Conservation (phyloP, 2,113 vertebrate species). For the Mirza zaza region DNA sequence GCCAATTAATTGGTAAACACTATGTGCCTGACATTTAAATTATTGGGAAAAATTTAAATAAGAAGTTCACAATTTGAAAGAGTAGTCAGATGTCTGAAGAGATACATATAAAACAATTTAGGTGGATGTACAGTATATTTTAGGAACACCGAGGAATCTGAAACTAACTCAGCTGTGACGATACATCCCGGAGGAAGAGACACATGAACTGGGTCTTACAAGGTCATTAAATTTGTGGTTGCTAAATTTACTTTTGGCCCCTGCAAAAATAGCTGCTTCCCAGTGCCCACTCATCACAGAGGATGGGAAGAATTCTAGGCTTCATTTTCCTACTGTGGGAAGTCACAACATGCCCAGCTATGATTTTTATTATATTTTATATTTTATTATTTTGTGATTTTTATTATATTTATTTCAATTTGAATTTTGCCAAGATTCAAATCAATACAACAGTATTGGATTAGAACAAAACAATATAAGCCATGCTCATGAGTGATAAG, state of each 20-base stretch:
- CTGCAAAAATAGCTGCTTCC: neutral
- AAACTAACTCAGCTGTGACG: neutral
- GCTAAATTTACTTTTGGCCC: neutral
- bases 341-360: neutral
- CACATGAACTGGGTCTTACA: neutral
- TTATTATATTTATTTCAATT: too few species aligned
- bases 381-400: too few species aligned
- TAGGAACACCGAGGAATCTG: neutral
- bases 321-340: neutral
- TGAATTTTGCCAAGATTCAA: neutral
- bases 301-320: neutral
- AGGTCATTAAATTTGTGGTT: neutral
- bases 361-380: too few species aligned
- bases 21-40: neutral
- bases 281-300: neutral
- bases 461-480: neutral
- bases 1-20: neutral
- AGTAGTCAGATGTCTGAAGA: neutral
- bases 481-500: neutral
- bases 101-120: neutral
- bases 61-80: neutral
- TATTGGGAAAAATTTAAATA: neutral
- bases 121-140: neutral
- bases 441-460: neutral
- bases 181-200: neutral